Percentiles rank a stretch among this genome's conserved stretches.
Conservation (phyloP, 2,888 invertebrate species). For the Adineta ricciae region DNA sequence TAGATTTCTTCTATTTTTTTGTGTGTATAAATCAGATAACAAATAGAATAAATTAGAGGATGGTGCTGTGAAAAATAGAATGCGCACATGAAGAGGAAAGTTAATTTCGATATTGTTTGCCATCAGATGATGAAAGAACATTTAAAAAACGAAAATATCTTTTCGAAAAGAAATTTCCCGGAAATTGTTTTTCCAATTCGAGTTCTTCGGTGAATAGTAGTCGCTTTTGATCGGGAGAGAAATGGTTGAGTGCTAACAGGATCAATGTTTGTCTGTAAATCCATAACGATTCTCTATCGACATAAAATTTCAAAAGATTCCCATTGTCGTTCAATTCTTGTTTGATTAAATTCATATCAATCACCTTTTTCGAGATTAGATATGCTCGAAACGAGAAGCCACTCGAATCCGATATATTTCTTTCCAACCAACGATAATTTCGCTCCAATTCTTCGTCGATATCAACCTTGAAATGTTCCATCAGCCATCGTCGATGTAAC, state of each 20-base stretch:
- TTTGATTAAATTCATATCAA: not conserved
- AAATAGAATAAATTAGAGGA: not conserved
- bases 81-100: too few species aligned
- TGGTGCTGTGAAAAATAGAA: not conserved
- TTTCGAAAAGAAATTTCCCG: not conserved
- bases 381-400: not conserved
- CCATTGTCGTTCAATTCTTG: not conserved
- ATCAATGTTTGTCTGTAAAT: not conserved
- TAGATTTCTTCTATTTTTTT: not conserved
- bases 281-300: constrained; percentile 20
- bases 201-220: not conserved
- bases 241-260: not conserved
- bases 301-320: not conserved
- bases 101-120: not conserved
- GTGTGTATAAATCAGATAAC: not conserved
- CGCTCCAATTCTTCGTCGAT: not conserved
- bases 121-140: not conserved
- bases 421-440: not conserved
- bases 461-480: not conserved
- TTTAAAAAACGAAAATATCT: not conserved
- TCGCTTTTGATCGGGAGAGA: not conserved
- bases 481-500: constrained; percentile 5
- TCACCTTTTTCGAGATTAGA: not conserved
- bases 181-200: not conserved
- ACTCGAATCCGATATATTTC: not conserved